A percentile compares a stretch with the other conserved stretches of the same genome.
Evolutionary conservation across 2,113 vertebrate species (phyloP).

Genomic region (Galeopterus variegatus): DNA sequence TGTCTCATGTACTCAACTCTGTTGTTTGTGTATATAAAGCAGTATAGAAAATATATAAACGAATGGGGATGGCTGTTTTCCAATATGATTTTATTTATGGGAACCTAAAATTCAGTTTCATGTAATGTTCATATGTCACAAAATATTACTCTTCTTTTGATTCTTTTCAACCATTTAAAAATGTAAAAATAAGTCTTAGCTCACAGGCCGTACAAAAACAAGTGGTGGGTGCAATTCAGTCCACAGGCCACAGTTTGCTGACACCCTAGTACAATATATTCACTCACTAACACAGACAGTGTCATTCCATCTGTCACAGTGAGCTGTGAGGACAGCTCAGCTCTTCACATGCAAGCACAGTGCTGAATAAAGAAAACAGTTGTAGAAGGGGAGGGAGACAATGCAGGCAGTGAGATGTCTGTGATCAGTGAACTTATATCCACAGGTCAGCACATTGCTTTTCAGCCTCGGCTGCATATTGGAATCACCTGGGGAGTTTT

Average conservation of each 20-base stretch:
- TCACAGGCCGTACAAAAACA: not conserved
- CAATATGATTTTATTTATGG: not conserved
- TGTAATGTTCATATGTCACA: not conserved
- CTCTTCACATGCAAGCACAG: not conserved
- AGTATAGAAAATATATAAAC: not conserved
- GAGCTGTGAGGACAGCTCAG: not conserved
- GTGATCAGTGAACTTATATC: not conserved
- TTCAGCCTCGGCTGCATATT: not conserved
- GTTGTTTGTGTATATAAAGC: not conserved
- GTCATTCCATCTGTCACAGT: not conserved
- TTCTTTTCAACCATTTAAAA: not conserved
- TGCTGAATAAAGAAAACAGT: not conserved
- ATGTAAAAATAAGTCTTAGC: not conserved
- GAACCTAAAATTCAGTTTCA: not conserved
- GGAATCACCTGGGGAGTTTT: not conserved
- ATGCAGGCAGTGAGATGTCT: not conserved
- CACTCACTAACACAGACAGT: not conserved
- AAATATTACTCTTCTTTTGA: not conserved
- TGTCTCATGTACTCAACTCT: not conserved
- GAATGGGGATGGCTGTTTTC: not conserved
- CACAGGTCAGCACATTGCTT: not conserved
- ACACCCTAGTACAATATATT: not conserved
- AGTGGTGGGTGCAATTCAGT: not conserved
- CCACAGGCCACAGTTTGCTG: not conserved
- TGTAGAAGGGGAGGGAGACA: not conserved